Conservation (phyloP, 2,797 vertebrate genomes). For the Jordanella pulchra region DNA sequence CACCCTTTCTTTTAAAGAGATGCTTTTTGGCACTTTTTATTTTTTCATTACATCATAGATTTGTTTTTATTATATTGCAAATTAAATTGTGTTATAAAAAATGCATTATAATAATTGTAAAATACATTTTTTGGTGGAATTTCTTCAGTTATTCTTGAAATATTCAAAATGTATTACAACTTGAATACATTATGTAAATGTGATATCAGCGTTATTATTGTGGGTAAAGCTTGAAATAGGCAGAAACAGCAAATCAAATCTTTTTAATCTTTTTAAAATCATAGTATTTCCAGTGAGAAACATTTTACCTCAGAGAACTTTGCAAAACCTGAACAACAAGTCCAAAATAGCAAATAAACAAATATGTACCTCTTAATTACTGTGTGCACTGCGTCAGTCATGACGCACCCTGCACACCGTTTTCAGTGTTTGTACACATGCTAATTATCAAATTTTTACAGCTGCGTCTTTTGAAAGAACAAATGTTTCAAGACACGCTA, state of each 20-base stretch:
- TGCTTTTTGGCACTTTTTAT: background rate
- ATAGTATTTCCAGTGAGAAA: background rate
- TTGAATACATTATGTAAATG: background rate
- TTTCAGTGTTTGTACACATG: background rate
- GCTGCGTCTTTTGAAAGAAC: background rate
- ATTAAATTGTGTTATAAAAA: background rate
- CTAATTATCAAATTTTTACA: slow-evolving; percentile 4
- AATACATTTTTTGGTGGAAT: background rate
- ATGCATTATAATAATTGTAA: background rate
- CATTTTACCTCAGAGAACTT: background rate
- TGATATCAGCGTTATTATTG: background rate
- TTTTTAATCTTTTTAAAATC: background rate
- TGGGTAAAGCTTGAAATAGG: background rate
- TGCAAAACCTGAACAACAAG: background rate
- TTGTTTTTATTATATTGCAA: background rate
- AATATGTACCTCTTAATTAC: slow-evolving; percentile 10
- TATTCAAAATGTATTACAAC: no score
- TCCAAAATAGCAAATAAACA: background rate
- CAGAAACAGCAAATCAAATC: background rate
- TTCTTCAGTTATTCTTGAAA: no score
- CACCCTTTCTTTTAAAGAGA: slow-evolving; percentile 1
- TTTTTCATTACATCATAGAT: no score
- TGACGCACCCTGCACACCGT: background rate
- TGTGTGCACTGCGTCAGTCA: background rate
- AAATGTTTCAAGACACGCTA: background rate